Base-by-base conservation (phyloP, 2,888 invertebrate species). In the Hybos culiciformis region DNA sequence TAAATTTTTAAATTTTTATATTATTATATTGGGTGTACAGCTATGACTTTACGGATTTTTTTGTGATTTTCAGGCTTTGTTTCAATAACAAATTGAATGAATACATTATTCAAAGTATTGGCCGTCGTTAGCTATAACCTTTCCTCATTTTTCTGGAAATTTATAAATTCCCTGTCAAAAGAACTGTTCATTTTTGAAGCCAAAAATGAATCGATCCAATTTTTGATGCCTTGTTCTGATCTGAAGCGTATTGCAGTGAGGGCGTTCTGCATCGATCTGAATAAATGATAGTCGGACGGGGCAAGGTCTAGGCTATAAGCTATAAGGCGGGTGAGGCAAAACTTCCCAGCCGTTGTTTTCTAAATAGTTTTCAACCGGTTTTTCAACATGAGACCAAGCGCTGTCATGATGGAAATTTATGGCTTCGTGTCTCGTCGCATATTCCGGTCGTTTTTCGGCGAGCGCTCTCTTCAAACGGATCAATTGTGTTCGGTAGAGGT, bases 401-500 rank as follows among this genome's bases (percentile, higher is more conserved):
- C 11, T 24, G 24, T 24, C 24, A 24, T 24, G 24, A 24, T 24
- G 24, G 24, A 24, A 24, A 24, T 8, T 24, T 24, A 24, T 11
- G 11, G 24, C 6, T 11, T 24, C 24, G 24, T 24, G 37, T 18
- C 37, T 37, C 7, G n/a, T 18, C 12, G 7, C 15, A 37, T 17
- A 39, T 39, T 39, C 39, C 26, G 39, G 39, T 23, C 39, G 24
- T 39, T 23, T 39, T 39, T 39, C 21, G 20, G n/a, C 8, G 23
- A 39, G 23, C 23, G 39, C 24, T n/a, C 23, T 21, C 21, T 39
- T 39, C n/a, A 39, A 20, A 23, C 26, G n/a, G 12, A 39, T 39
- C 23, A 39, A 24, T 39, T 39, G 39, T 39, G 20, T 20, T 23
- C 39, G 6, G 39, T 39, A 39, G 21, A 21, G 39, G 6, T 39